A percentile compares a stretch with the other conserved stretches of the same genome.
Conservation (phyloP, 2,888 invertebrate genomes). For the Nephrotoma guestfalica region DNA sequence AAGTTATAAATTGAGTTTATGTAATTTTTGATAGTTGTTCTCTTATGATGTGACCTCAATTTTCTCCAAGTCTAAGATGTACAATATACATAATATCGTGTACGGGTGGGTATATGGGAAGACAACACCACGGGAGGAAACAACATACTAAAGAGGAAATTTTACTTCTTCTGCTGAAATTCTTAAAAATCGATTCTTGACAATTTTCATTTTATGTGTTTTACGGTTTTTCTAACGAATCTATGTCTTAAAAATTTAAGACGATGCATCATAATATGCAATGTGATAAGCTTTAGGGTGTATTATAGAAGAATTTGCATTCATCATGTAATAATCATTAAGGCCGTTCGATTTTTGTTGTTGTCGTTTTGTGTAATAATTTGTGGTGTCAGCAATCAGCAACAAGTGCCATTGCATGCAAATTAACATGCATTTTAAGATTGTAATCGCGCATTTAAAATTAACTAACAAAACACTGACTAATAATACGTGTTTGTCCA, state of each 20-base stretch:
- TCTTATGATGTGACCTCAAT: not conserved
- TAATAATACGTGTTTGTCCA: not conserved
- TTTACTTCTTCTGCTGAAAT: not conserved
- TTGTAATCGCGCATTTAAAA: not conserved
- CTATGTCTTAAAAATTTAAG: not conserved
- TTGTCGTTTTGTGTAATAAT: not conserved
- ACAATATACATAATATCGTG: not conserved
- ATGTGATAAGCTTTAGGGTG: not conserved
- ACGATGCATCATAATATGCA: not conserved
- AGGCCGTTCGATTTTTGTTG: not conserved
- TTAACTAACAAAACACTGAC: not conserved
- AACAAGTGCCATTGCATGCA: not conserved
- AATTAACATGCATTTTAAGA: not conserved
- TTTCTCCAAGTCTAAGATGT: not conserved
- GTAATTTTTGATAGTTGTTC: not conserved
- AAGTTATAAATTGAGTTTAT: not conserved
- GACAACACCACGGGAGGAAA: not conserved
- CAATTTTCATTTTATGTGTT: not conserved
- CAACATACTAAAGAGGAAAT: not conserved
- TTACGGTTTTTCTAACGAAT: not conserved
- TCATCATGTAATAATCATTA: not conserved
- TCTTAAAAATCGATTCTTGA: not conserved
- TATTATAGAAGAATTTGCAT: not conserved
- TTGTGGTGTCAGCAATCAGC: not conserved
- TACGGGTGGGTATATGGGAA: not conserved